Conservation (phyloP, 2,113 vertebrate species). For the Probosciger aterrimus region DNA sequence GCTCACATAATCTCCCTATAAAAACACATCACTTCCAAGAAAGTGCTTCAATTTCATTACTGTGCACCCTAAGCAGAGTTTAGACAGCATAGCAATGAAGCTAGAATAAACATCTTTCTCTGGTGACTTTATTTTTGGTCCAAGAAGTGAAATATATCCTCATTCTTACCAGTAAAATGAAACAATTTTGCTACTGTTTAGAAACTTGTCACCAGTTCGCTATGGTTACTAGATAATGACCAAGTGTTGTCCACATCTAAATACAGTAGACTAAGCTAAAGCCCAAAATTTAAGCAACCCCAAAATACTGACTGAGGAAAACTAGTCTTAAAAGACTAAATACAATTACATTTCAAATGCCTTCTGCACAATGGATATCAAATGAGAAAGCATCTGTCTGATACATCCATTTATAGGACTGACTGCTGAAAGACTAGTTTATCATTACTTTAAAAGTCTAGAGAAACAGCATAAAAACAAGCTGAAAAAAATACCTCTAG, state of each 20-base stretch:
- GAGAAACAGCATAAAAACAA: not conserved
- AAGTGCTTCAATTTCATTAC: not conserved
- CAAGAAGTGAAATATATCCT: not conserved
- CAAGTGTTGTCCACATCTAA: not conserved
- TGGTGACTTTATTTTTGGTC: not conserved
- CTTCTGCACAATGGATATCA: not conserved
- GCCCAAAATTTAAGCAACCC: not conserved
- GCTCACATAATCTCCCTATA: not conserved
- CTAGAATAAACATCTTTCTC: not conserved
- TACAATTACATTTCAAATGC: not conserved
- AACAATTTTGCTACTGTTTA: not conserved
- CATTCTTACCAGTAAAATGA: not conserved
- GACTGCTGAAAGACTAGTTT: not conserved
- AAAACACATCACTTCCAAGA: not conserved
- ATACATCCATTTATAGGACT: not conserved
- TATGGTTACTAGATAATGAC: not conserved
- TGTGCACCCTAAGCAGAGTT: not conserved
- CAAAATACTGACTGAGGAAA: not conserved
- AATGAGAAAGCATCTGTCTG: not conserved
- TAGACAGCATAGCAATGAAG: not conserved
- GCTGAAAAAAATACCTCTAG: not conserved
- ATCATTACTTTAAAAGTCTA: not conserved
- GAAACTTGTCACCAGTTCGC: not conserved
- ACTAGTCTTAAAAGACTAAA: not conserved
- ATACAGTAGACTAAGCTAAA: not conserved